Base-by-base conservation (phyloP, 2,888 invertebrate genomes). In the Aethes cnicana region DNA sequence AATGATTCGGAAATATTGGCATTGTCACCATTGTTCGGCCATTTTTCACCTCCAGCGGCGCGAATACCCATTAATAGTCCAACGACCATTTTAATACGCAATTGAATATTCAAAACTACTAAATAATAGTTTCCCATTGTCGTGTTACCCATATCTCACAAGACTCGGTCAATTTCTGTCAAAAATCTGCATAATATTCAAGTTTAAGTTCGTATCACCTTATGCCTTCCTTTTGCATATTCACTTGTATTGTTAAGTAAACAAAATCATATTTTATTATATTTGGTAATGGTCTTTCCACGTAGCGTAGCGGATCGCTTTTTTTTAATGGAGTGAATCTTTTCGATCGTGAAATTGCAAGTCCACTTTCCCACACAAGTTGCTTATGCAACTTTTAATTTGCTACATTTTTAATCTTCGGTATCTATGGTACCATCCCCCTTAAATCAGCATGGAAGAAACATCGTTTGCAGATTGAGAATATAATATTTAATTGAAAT, bases 1-100 rank as follows among this genome's bases (percentile, higher is more conserved):
- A 79, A 81, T 79, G 80, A 79, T 62, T 67, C 71, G 74, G 74
- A 77, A 77, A 72, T 74, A 69, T 74, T 69, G 63, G 64, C 59
- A 69, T 76, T 76, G 74, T 75, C 58, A 62, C 59, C 61, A 72
- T 74, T 74, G 69, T 72, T 62, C 35, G 50, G 49, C 61, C 57
- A 64, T 62, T 69, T 67, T 69, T 67, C 57, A 63, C 66, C 59
- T 17, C 37, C 37, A 46, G 37, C 52, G 44, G 52, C 39, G 44
- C 18, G 7, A 4, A 26, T 4, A 4, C 16, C 23, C 32, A 52
- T 52, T 52, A 52, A 52, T 52, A 30, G 37, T 12, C 37, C 36
- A 7, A 16, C 14, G 33, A 21, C 52, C 52, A 39, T 52, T 39
- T 50, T 23, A 36, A 32, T 37, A 44, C 20, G 20, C 32, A 46